A percentile compares a stretch with the other conserved stretches of the same genome.
Evolutionary conservation across 2,888 invertebrate genomes (phyloP).

Genomic region (Paralinhomoeus sp.): DNA sequence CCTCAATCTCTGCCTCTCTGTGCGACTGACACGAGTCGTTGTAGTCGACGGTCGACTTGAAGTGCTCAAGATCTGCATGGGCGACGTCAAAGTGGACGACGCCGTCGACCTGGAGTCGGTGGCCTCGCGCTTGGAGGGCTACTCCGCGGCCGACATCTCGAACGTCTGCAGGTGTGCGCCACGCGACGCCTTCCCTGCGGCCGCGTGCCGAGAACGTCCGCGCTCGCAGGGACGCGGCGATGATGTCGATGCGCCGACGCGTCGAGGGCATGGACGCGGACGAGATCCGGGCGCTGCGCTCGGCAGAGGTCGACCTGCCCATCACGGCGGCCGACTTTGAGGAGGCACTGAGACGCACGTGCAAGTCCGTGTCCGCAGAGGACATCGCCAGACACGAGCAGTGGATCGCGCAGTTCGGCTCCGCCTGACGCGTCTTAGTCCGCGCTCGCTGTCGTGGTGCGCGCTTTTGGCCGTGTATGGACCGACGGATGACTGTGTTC

Average conservation of each 20-base stretch:
- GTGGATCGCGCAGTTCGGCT: conserved; percentile 94
- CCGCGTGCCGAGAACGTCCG: no score
- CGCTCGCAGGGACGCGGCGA: conserved; percentile 93
- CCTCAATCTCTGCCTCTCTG: no score
- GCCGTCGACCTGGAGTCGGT: conserved; percentile 56
- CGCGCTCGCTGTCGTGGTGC: no score
- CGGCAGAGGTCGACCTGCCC: conserved; percentile 68
- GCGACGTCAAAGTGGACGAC: conserved; percentile 54
- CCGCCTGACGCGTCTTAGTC: no score
- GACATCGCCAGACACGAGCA: conserved; percentile 82
- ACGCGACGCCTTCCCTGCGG: no score
- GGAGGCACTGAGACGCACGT: conserved; percentile 76
- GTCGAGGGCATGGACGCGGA: conserved; percentile 77
- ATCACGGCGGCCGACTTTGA: conserved; percentile 73
- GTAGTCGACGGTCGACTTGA: conserved; percentile 33
- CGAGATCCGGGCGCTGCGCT: conserved; percentile 63
- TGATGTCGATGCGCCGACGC: conserved; percentile 93
- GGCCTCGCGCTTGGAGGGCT: conserved; percentile 67
- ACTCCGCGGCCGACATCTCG: conserved; percentile 96
- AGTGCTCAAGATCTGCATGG: conserved; percentile 61
- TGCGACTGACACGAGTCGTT: no score
- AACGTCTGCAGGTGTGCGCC: conserved; percentile 76
- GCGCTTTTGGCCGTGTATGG: no score
- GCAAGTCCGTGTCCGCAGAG: conserved; percentile 77
- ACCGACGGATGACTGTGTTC: no score